Evolutionary conservation across 1,140 invertebrate species (phyloP), one percentile per base, ranked within the genome.

Genomic region (Monochamus saltuarius): DNA sequence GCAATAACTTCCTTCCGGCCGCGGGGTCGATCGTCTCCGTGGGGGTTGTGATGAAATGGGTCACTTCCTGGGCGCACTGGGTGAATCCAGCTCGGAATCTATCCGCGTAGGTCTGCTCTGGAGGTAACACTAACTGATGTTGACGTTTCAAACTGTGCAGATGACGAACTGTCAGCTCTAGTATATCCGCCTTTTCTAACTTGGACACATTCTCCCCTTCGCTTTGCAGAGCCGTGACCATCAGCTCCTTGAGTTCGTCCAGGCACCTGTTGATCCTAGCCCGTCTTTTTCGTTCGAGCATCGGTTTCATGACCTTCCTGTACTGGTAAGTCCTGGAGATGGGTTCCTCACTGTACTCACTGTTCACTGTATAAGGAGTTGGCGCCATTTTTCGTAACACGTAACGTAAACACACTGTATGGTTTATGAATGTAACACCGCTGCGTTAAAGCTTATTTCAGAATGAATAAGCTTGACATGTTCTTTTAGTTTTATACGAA

Each of bases 111-210:
- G 84, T 82, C 45, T 84, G 82, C 6, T 87, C 85, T 64, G 84
- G 86, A 19, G 86, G 79, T 7, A 72, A 9, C 16, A 85, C 83
- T 11, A 90, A 79, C 49, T 87, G 82, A 53, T 87, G 84, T 74
- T 90, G 88, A 35, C 85, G 81, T 64, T 90, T 88, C 14, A 95
- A 81, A 61, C 87, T 91, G 79, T 94, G 90, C 64, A 98, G 79
- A 73, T 96, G 93, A 65, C 90, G 86, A 11, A 98, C 95, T 1
- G 95, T 97, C 76, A 97, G 81, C 75, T 98, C 96, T 62, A 98
- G 83, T 72, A 98, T 96, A 77, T 98, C 95, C 11, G 95, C 95
- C 77, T 98, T 98, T 78, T 98, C 96, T 74, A 98, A 78, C 73
- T 97, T 96, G 37, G 91, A 89, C 39, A 94, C 91, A 77, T 91